phyloP scores from a whole-genome alignment of 1,140 invertebrate genomes.

The Spodoptera litura region DNA sequence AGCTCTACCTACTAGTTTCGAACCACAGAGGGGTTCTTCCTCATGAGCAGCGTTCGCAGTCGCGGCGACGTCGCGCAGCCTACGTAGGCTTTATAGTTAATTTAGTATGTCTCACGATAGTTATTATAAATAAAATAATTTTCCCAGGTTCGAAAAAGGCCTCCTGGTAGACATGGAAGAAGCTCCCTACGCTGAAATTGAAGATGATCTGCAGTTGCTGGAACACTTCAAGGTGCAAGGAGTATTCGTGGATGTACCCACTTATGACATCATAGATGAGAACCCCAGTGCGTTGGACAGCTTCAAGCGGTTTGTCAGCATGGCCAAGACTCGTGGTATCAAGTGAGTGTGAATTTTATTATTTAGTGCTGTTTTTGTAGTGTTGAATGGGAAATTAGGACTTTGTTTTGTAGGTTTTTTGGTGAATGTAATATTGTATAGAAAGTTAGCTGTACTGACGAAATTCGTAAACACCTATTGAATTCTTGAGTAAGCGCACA shows the following conservation, averaged over 20 bases:
- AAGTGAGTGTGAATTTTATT: slow-evolving; percentile 65
- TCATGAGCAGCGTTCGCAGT: no score
- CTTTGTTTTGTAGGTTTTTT: no score
- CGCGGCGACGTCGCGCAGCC: no score
- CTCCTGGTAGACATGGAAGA: slow-evolving; percentile 87
- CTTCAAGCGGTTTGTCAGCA: slow-evolving; percentile 77
- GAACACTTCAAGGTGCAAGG: slow-evolving; percentile 67
- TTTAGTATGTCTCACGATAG: no score
- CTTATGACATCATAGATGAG: background rate
- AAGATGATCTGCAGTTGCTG: slow-evolving; percentile 56
- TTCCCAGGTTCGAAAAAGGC: slow-evolving; percentile 86
- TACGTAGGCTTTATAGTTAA: no score
- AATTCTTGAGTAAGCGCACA: no score
- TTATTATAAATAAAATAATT: background rate
- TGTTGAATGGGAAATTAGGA: no score
- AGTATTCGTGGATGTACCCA: slow-evolving; percentile 31
- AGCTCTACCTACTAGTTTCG: no score
- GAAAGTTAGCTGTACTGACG: no score
- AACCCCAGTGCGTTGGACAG: slow-evolving; percentile 49
- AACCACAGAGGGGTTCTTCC: no score
- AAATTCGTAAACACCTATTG: no score
- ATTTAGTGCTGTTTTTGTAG: background rate
- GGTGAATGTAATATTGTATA: no score
- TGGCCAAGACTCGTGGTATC: slow-evolving; percentile 75
- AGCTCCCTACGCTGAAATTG: slow-evolving; percentile 13